Conservation (phyloP, 2,113 vertebrate genomes). For the Neofelis nebulosa region DNA sequence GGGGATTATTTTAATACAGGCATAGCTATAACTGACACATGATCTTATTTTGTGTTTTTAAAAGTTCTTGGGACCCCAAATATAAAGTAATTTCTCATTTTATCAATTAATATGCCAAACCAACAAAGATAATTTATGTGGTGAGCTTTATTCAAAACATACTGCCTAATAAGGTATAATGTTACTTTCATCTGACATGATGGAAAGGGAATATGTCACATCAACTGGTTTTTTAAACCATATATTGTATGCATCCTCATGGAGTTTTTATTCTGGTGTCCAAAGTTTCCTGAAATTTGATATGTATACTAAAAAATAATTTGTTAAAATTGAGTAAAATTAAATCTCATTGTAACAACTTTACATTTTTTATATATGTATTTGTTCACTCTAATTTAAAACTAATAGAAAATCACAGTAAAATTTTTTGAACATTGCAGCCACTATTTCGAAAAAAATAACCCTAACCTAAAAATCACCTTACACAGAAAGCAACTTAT, state of each 20-base stretch:
- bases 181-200: slow-evolving; percentile 38
- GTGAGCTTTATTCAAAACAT: neutral
- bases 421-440: slow-evolving; percentile 15
- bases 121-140: slow-evolving; percentile 22
- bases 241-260: neutral
- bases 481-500: neutral
- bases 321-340: slow-evolving; percentile 34
- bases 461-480: neutral
- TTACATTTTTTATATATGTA: neutral
- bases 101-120: neutral
- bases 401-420: neutral
- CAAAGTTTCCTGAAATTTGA: slow-evolving; percentile 45
- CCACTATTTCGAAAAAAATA: neutral
- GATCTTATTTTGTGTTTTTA: slow-evolving; percentile 18
- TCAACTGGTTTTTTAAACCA: slow-evolving; percentile 11
- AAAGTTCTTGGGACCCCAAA: neutral
- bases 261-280: neutral
- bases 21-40: neutral
- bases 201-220: slow-evolving; percentile 55
- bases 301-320: slow-evolving; percentile 1
- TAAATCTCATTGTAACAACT: neutral
- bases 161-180: neutral
- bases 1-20: slow-evolving; percentile 38
- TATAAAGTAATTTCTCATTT: slow-evolving; percentile 44
- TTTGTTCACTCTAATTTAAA: slow-evolving; percentile 30